A percentile compares a stretch with the other conserved stretches of the same genome.
Evolutionary conservation across 2,113 vertebrate genomes (phyloP).

Genomic region (Leptodactylus fuscus): DNA sequence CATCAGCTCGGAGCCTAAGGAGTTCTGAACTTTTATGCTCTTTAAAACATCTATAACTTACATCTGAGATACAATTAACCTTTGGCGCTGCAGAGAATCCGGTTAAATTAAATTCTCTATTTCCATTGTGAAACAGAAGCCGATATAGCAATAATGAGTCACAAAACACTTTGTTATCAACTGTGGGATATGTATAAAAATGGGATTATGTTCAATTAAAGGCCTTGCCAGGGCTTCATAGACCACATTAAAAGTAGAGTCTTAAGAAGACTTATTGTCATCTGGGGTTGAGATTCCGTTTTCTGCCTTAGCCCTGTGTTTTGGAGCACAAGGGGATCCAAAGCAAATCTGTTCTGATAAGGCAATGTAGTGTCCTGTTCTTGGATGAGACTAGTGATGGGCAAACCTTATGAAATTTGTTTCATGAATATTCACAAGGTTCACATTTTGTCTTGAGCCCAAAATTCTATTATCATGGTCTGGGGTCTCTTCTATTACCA

Average conservation of each 20-base stretch:
- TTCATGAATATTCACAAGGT: no score
- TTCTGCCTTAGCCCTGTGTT: no score
- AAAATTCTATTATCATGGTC: no score
- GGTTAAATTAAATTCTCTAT: not conserved
- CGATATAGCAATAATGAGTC: not conserved
- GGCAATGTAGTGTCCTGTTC: no score
- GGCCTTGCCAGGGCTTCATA: not conserved
- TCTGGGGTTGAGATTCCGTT: no score
- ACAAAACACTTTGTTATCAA: not conserved
- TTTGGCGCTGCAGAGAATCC: not conserved
- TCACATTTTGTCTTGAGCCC: no score
- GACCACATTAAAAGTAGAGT: not conserved
- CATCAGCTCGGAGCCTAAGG: not conserved
- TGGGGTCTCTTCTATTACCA: no score
- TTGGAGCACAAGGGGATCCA: no score
- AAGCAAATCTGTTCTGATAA: no score
- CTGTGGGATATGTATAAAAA: conserved; percentile 10
- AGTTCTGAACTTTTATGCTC: not conserved
- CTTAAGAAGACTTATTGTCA: not conserved
- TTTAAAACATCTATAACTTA: conserved; percentile 3
- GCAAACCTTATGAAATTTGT: no score
- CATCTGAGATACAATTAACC: conserved; percentile 22
- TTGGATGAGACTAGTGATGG: no score
- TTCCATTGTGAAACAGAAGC: not conserved
- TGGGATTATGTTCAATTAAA: conserved; percentile 1